phyloP scores from a whole-genome alignment of 2,888 invertebrate genomes.

The Hypselothyrea guttata region DNA sequence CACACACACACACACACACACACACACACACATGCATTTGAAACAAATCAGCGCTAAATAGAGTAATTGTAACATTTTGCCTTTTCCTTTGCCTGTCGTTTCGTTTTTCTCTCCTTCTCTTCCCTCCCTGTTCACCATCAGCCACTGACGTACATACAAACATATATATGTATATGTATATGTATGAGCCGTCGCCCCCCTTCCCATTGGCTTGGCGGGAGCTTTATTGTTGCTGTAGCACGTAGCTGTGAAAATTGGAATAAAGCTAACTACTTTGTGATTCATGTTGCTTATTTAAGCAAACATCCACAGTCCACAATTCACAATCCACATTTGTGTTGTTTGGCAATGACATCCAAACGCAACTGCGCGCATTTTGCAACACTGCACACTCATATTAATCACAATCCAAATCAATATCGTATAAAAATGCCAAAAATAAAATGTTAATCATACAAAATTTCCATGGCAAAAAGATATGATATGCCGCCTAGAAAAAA shows the following conservation, averaged over 20 bases:
- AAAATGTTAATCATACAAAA: constrained; percentile 19
- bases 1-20: constrained; percentile 9
- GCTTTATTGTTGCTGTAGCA: constrained; percentile 37
- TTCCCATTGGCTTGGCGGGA: constrained; percentile 32
- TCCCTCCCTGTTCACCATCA: constrained; percentile 4
- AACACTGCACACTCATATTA: constrained; percentile 18
- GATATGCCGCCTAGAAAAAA: constrained; percentile 12
- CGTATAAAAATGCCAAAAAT: constrained; percentile 24
- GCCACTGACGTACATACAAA: constrained; percentile 35
- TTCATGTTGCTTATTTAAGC: constrained; percentile 48
- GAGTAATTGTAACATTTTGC: constrained; percentile 49
- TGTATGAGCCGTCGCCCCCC: constrained; percentile 22
- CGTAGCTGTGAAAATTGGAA: constrained; percentile 59
- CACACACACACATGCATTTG: constrained; percentile 9
- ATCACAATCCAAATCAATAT: constrained; percentile 36
- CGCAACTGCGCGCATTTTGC: constrained; percentile 21
- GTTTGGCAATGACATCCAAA: constrained; percentile 52
- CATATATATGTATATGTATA: no score
- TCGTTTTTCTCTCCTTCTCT: constrained; percentile 5
- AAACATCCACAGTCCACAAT: no score
- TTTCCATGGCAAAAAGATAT: constrained; percentile 15
- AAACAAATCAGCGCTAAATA: constrained; percentile 42
- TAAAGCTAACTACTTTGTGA: constrained; percentile 47
- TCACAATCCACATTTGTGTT: no score
- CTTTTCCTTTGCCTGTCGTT: constrained; percentile 29